A percentile compares a stretch with the other conserved stretches of the same genome.
Evolutionary conservation across 2,888 invertebrate genomes (phyloP).

Genomic region (Bembecia ichneumoniformis): DNA sequence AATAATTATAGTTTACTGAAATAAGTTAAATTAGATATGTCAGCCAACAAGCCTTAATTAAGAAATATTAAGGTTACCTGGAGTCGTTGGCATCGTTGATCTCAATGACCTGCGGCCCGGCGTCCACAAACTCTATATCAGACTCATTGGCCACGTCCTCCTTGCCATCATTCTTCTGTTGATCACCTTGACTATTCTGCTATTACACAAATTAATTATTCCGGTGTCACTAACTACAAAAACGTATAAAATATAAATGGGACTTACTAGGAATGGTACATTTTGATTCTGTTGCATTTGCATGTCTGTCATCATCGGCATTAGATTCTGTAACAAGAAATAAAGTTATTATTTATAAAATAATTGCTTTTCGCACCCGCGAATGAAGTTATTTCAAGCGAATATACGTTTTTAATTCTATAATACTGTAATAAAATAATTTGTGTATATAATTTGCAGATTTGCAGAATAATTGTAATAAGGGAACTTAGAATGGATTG

Average conservation of each 20-base stretch:
- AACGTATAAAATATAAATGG: not conserved
- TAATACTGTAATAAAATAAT: too few relatives aligned
- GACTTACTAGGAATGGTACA: conserved; percentile 49
- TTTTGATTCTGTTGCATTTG: conserved; percentile 52
- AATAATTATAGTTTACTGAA: too few relatives aligned
- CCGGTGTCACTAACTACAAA: too few relatives aligned
- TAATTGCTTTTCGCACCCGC: too few relatives aligned
- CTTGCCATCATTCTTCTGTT: conserved; percentile 42
- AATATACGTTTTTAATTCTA: too few relatives aligned
- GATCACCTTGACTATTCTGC: conserved; percentile 30
- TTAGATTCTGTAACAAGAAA: conserved; percentile 44
- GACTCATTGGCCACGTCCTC: conserved; percentile 71
- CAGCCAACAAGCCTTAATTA: too few relatives aligned
- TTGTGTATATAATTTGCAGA: too few relatives aligned
- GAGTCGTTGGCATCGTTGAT: conserved; percentile 68
- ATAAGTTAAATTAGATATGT: too few relatives aligned
- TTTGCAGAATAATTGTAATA: too few relatives aligned
- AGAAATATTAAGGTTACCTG: conserved; percentile 28
- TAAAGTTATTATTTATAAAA: not conserved
- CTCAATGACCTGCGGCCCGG: conserved; percentile 77
- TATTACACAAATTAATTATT: conserved; percentile 25
- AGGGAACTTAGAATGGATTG: too few relatives aligned
- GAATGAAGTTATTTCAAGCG: too few relatives aligned
- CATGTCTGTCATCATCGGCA: conserved; percentile 64
- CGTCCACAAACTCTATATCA: conserved; percentile 77